Evolutionary conservation across 1,140 invertebrate genomes (phyloP).

Genomic region (Lysiphlebus fabarum): DNA sequence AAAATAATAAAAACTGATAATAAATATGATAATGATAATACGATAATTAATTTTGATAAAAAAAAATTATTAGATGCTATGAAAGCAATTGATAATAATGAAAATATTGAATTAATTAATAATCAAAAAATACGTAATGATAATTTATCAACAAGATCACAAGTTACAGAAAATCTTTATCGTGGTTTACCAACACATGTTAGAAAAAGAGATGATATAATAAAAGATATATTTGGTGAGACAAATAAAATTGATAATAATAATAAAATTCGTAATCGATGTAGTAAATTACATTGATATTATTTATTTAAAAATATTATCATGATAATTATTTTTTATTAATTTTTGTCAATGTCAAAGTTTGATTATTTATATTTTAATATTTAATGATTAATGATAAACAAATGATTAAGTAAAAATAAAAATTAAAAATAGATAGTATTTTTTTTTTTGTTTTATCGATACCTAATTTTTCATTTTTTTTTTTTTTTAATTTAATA

Average conservation of each 20-base stretch:
- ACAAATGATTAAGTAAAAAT: too few relatives aligned
- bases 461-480: too few relatives aligned
- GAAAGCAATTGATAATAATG: conserved; percentile 64
- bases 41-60: conserved; percentile 53
- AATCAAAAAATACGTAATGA: conserved; percentile 35
- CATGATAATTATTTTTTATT: too few relatives aligned
- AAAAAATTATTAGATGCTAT: conserved; percentile 62
- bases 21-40: conserved; percentile 33
- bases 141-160: conserved; percentile 32
- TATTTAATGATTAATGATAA: too few relatives aligned
- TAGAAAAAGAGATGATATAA: conserved; percentile 43
- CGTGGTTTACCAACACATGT: conserved; percentile 43
- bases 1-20: conserved; percentile 24
- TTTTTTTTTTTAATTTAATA: too few relatives aligned
- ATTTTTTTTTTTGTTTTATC: too few relatives aligned
- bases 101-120: conserved; percentile 51
- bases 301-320: too few relatives aligned
- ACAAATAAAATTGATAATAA: conserved; percentile 17
- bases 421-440: too few relatives aligned
- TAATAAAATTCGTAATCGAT: conserved; percentile 27
- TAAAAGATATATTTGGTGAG: conserved; percentile 47
- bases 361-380: too few relatives aligned
- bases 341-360: too few relatives aligned
- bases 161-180: conserved; percentile 51
- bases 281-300: conserved; percentile 30